A percentile compares a stretch with the other conserved stretches of the same genome.
These are phyloP conservation scores for Meiosimyza platycephala DNA, from an alignment of 2,888 invertebrate species.

Conservation along the genomic window DNA sequence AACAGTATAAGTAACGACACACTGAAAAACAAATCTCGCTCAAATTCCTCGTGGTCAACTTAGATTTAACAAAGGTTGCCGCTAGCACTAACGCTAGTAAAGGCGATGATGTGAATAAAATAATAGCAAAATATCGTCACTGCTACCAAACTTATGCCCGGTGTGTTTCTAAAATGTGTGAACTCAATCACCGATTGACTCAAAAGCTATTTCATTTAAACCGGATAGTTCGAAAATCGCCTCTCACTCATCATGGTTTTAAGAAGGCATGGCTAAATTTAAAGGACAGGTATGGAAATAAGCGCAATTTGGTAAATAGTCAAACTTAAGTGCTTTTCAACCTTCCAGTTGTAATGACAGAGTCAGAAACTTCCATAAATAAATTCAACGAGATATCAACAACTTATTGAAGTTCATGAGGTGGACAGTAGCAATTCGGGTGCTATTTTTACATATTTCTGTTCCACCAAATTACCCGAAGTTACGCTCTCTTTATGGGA, in stretches of 20 bases:
- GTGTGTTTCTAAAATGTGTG: too few species aligned
- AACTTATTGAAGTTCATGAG: slow-evolving; percentile 29
- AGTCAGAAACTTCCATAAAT: slow-evolving; percentile 3
- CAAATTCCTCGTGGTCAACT: too few species aligned
- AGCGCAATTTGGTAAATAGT: slow-evolving; percentile 4
- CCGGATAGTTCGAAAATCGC: background rate
- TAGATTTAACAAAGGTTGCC: too few species aligned
- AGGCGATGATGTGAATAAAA: too few species aligned
- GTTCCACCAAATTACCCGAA: slow-evolving; percentile 4
- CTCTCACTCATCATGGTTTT: slow-evolving; percentile 21
- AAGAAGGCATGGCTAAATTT: background rate
- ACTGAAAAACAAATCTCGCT: too few species aligned
- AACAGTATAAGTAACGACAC: too few species aligned
- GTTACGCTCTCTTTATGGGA: slow-evolving; percentile 27
- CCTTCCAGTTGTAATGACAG: slow-evolving; percentile 13
- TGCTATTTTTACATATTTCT: background rate
- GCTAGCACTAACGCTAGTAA: too few species aligned
- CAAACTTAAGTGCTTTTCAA: slow-evolving; percentile 29
- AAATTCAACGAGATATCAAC: slow-evolving; percentile 30
- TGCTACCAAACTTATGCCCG: too few species aligned
- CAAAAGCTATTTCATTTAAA: slow-evolving; percentile 1
- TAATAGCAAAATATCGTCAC: too few species aligned
- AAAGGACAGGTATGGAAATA: background rate
- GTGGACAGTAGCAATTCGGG: slow-evolving; percentile 22
- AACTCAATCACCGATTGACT: too few species aligned